Conservation (phyloP, 2,113 vertebrate genomes). For the Pseudorasbora parva region DNA sequence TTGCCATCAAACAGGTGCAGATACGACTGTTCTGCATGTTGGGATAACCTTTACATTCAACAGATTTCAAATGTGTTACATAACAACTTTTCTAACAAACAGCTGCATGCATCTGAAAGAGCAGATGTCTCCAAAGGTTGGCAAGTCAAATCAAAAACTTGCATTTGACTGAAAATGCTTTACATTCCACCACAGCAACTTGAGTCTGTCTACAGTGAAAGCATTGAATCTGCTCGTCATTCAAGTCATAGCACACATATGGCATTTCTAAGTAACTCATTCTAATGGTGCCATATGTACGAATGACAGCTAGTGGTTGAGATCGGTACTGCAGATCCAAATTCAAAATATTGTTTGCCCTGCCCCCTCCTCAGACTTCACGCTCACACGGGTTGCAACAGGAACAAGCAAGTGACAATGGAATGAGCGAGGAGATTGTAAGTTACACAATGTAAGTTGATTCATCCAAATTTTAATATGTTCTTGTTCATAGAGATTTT, state of each 20-base stretch:
- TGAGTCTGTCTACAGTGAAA: not conserved
- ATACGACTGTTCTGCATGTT: not conserved
- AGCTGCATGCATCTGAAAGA: not conserved
- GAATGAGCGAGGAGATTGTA: no score
- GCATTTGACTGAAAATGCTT: not conserved
- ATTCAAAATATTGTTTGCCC: no score
- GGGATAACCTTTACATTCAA: not conserved
- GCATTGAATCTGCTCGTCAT: not conserved
- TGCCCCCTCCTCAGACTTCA: no score
- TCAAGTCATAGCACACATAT: not conserved
- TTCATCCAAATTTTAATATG: no score
- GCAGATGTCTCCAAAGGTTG: not conserved
- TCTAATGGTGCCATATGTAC: not conserved
- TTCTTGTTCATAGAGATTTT: no score
- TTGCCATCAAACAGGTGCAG: conserved; percentile 25
- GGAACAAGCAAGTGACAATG: no score
- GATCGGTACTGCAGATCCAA: no score
- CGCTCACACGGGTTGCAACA: no score
- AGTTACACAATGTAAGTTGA: no score
- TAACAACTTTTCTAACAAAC: not conserved
- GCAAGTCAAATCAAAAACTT: not conserved
- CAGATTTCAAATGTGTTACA: not conserved
- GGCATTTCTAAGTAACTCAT: not conserved
- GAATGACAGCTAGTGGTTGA: no score
- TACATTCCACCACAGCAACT: not conserved